Evolutionary conservation across 2,797 vertebrate species (phyloP), one percentile per base, ranked within the genome.

Genomic region (Harpagifer antarcticus): DNA sequence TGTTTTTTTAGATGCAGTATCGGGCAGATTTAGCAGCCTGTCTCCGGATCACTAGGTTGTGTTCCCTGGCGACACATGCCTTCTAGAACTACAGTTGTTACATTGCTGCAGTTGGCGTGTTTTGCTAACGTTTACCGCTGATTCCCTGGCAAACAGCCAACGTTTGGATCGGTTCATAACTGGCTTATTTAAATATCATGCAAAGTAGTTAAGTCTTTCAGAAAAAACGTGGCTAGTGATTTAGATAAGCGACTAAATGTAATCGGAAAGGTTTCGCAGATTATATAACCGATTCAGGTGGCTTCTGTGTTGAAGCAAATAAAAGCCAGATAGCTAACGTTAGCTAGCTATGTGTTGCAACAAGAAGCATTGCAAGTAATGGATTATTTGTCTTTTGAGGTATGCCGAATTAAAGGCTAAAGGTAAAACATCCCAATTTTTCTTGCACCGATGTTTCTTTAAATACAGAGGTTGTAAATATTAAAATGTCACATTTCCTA

Each of bases 1-100:
- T 16, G 5, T 8, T 9, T 12, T 19, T 50, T n/a, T 4, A 40
- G 7, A 16, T 3, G 20, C 10, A 15, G 1, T n/a, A 3, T 15
- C 27, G 8, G 5, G 48, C 15, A 3, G 47, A 37, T 56, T 49
- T 13, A 11, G 1, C 15, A 23, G 40, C 9, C 5, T 11, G 0
- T 23, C 17, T 0, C 1, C 44, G 3, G 44, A 5, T 14, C 54
- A 0, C 63, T 74, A 68, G 43, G 13, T 42, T n/a, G 0, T 8
- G 49, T 71, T 71, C 3, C 66, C 47, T 45, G 56, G 76, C 40
- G 1, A 74, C 76, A 16, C 1, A 2, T 0, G 12, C 0, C 68
- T 78, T 80, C 49, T 44, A 56, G 67, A 83, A 72, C 58, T 50
- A 43, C 54, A 69, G 68, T 33, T 67, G 73, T 74, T 72, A 12